Evolutionary conservation across 2,113 vertebrate genomes (phyloP), one percentile per base, ranked within the genome.

Genomic region (Neogale vison): DNA sequence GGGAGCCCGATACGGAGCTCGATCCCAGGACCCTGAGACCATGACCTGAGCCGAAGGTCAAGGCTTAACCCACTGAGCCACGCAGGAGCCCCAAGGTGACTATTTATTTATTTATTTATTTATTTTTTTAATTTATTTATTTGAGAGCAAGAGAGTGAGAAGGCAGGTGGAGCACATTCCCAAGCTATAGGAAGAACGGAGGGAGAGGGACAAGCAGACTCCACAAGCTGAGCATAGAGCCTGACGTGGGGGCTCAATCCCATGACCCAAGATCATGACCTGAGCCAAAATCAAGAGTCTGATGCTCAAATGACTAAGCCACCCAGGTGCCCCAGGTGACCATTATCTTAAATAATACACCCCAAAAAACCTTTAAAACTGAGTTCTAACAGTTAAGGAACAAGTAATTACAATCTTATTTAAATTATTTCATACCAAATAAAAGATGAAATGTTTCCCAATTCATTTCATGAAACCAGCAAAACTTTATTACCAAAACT

Each of bases 401-500:
- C 6, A 92, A 87, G 47, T 31, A 88, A 82, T 87, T 90, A 89
- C 2, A 95, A 52, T 63, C 31, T 80, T 74, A 59, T 55, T 94
- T 86, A 89, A 95, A 89, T 74, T 81, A 89, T 80, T 72, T 55
- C 31, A 55, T n/a, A 61, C 6, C 67, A 85, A 86, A 29, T 80
- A 71, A 79, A 89, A 74, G 55, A 52, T 61, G 9, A 92, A 92
- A 94, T 52, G 10, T 79, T 72, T 95, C 39, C 34, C 59, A 96
- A 47, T 88, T 76, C 29, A 71, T 90, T 93, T 88, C 61, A 81
- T 83, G 36, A 90, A 95, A 36, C 31, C 52, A 87, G n/a, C 47
- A 96, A 77, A 87, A 95, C n/a, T 89, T 89, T 79, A 93, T 93
- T 88, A 61, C 39, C 55, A 82, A 88, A 88, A 96, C 1, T 39